Evolutionary conservation across 1,140 invertebrate species (phyloP).

Genomic region (Plectrocnemia conspersa): DNA sequence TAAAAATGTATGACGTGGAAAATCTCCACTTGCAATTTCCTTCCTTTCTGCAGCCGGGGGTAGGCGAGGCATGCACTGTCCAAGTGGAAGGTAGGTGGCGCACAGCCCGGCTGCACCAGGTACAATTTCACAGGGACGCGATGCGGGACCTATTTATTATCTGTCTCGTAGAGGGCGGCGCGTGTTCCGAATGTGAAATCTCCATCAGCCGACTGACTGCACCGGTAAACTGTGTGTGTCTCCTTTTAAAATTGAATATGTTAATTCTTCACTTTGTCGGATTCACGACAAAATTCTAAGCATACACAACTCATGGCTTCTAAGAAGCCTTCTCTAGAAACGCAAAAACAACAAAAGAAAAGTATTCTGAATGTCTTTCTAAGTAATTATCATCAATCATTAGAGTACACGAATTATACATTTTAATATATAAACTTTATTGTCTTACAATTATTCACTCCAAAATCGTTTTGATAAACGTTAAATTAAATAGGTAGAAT

Average conservation of each 20-base stretch:
- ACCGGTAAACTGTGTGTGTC: not conserved
- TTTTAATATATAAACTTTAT: too few relatives aligned
- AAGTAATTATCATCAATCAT: too few relatives aligned
- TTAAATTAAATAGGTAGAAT: too few relatives aligned
- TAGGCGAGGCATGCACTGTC: not conserved
- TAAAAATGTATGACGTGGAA: constrained; percentile 26
- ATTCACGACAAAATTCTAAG: too few relatives aligned
- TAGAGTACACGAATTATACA: too few relatives aligned
- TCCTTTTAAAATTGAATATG: constrained; percentile 10
- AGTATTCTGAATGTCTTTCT: too few relatives aligned
- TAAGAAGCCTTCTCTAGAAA: too few relatives aligned
- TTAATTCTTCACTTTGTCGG: not conserved
- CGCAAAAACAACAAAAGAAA: too few relatives aligned
- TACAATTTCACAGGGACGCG: constrained; percentile 7
- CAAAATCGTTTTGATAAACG: too few relatives aligned
- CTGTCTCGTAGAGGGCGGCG: constrained; percentile 6
- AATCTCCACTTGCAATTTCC: constrained; percentile 25
- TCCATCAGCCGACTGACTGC: not conserved
- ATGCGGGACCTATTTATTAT: constrained; percentile 11
- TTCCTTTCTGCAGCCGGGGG: not conserved
- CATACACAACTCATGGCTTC: too few relatives aligned
- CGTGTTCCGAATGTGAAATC: not conserved
- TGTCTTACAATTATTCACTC: too few relatives aligned
- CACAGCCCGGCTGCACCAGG: not conserved
- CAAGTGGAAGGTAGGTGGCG: not conserved